Evolutionary conservation across 2,888 invertebrate species (phyloP).

Genomic region (Drosophila monieri): DNA sequence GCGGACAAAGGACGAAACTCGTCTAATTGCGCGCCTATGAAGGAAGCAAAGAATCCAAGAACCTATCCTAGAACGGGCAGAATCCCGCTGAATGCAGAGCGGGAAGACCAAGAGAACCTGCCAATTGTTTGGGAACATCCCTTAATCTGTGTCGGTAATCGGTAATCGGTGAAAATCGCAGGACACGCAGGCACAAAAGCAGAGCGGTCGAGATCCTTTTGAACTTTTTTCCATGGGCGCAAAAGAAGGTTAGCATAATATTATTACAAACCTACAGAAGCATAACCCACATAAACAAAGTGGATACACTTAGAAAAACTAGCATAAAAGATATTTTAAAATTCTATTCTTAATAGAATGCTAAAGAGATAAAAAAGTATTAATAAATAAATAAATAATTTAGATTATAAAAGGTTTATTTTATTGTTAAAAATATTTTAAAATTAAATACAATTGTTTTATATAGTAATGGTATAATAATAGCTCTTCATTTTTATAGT

Average conservation of each 20-base stretch:
- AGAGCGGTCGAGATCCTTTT: slow-evolving; percentile 82
- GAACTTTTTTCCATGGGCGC: slow-evolving; percentile 76
- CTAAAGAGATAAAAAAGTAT: too few relatives aligned
- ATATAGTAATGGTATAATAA: too few relatives aligned
- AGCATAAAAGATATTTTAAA: too few relatives aligned
- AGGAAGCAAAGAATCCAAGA: slow-evolving; percentile 42
- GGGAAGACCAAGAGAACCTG: slow-evolving; percentile 49
- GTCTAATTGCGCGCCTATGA: slow-evolving; percentile 78
- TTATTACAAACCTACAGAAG: slow-evolving; percentile 77
- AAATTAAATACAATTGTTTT: too few relatives aligned
- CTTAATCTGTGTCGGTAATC: slow-evolving; percentile 83
- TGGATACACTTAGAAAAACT: slow-evolving; percentile 36
- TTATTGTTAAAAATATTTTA: too few relatives aligned
- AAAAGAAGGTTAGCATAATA: slow-evolving; percentile 81
- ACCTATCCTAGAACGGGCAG: slow-evolving; percentile 20
- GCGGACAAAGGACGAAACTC: slow-evolving; percentile 69
- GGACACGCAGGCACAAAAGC: slow-evolving; percentile 46
- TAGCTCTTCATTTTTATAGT: too few relatives aligned
- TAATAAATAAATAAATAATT: too few relatives aligned
- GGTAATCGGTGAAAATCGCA: slow-evolving; percentile 66
- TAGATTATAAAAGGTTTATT: too few relatives aligned
- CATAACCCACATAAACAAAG: slow-evolving; percentile 70
- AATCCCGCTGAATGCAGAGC: slow-evolving; percentile 22
- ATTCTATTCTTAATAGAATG: too few relatives aligned
- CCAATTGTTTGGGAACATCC: slow-evolving; percentile 80